Conservation (phyloP, 2,113 vertebrate species). For the Nansenia antarctica region DNA sequence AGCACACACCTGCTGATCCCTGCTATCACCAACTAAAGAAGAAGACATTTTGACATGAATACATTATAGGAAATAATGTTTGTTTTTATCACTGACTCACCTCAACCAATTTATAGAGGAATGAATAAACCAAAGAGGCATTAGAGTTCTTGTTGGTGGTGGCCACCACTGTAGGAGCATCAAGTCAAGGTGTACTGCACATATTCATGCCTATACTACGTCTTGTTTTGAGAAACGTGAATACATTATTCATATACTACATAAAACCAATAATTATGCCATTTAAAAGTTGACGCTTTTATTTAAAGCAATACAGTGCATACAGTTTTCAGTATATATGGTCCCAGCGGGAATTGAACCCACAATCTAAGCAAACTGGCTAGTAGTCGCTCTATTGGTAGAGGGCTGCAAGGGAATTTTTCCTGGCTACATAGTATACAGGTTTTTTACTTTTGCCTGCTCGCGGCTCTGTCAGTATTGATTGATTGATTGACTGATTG, state of each 20-base stretch:
- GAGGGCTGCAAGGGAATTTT: too few species aligned
- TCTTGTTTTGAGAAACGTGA: neutral
- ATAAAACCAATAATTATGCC: neutral
- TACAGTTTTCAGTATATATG: too few species aligned
- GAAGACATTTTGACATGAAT: neutral
- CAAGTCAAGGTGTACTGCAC: conserved; percentile 69
- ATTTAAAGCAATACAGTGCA: neutral
- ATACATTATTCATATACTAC: neutral
- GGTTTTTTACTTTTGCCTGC: neutral
- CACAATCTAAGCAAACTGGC: too few species aligned
- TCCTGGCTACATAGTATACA: too few species aligned
- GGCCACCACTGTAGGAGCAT: conserved; percentile 82
- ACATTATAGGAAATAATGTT: too few species aligned
- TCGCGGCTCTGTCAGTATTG: too few species aligned
- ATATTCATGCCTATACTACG: neutral
- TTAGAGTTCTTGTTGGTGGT: conserved; percentile 91
- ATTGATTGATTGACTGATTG: too few species aligned
- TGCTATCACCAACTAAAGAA: too few species aligned
- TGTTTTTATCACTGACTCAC: conserved; percentile 76
- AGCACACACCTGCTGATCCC: too few species aligned
- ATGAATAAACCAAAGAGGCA: conserved; percentile 87
- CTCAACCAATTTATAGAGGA: conserved; percentile 93
- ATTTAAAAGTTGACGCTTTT: too few species aligned
- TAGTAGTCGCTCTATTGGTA: too few species aligned
- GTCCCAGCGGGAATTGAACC: too few species aligned